These are phyloP conservation scores for Dynastes maya DNA, from an alignment of 2,888 invertebrate genomes.

Conservation along the genomic window DNA sequence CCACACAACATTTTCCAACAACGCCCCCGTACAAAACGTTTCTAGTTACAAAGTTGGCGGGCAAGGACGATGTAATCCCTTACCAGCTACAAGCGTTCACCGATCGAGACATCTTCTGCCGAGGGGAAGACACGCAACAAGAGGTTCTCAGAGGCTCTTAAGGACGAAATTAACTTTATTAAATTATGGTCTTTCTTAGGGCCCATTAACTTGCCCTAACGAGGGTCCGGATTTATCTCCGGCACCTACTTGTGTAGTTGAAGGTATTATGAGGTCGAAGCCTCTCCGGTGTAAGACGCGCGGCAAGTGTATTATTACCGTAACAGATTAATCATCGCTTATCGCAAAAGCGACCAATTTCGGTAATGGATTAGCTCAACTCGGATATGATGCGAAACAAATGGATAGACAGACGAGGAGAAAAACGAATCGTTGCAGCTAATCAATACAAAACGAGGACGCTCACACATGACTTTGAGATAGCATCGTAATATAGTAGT, in stretches of 20 bases:
- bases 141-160: slow-evolving; percentile 3
- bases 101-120: slow-evolving; percentile 22
- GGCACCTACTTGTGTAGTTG: slow-evolving; percentile 9
- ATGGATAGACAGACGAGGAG: too few relatives aligned
- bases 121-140: slow-evolving; percentile 21
- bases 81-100: slow-evolving; percentile 14
- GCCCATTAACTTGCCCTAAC: slow-evolving; percentile 44
- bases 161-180: slow-evolving; percentile 45
- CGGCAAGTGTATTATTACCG: slow-evolving; percentile 15
- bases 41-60: not conserved
- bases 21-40: not conserved
- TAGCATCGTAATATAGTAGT: too few relatives aligned
- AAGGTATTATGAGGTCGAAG: not conserved
- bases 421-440: too few relatives aligned
- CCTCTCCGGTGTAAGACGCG: slow-evolving; percentile 3
- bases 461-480: too few relatives aligned
- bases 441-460: too few relatives aligned
- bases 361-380: slow-evolving; percentile 6
- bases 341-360: slow-evolving; percentile 27
- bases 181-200: slow-evolving; percentile 45
- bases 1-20: too few relatives aligned
- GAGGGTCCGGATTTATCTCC: slow-evolving; percentile 44
- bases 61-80: slow-evolving; percentile 11
- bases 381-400: not conserved
- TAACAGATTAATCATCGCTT: slow-evolving; percentile 18